Conservation (phyloP, 2,113 vertebrate genomes). For the Sinocyclocheilus rhinocerous region DNA sequence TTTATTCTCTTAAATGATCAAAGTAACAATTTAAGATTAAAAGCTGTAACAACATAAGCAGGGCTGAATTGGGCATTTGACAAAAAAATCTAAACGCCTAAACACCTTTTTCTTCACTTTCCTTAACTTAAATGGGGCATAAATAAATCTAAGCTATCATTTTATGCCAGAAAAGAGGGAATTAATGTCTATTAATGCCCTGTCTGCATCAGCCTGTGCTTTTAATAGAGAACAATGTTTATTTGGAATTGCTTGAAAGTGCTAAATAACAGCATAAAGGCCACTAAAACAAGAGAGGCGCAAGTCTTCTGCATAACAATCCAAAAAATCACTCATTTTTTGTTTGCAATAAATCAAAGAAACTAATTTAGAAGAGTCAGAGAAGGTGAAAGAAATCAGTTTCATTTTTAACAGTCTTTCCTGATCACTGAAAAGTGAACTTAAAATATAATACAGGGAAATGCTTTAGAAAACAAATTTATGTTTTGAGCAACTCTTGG, state of each 20-base stretch:
- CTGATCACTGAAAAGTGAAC: slow-evolving; percentile 16
- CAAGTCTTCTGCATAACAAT: slow-evolving; percentile 28
- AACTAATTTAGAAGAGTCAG: background rate
- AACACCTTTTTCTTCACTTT: background rate
- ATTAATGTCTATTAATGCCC: background rate
- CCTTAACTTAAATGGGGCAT: background rate
- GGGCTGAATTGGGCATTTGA: background rate
- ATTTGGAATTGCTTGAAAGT: slow-evolving; percentile 35
- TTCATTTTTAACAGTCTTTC: slow-evolving; percentile 1
- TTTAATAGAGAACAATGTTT: background rate
- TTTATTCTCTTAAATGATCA: background rate
- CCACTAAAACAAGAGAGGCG: slow-evolving; percentile 32
- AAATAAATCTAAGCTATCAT: background rate
- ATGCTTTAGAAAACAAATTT: background rate
- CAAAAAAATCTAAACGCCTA: background rate
- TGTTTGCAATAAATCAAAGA: background rate
- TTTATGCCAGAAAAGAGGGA: background rate
- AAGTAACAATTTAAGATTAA: background rate
- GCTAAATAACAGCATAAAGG: slow-evolving; percentile 42
- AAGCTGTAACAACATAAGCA: background rate
- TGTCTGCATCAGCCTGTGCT: background rate
- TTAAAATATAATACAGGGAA: background rate
- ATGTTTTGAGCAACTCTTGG: background rate
- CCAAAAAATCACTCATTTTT: slow-evolving; percentile 30
- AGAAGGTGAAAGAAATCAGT: background rate